Conservation (phyloP, 2,797 vertebrate genomes). For the Chromobotia macracanthus region DNA sequence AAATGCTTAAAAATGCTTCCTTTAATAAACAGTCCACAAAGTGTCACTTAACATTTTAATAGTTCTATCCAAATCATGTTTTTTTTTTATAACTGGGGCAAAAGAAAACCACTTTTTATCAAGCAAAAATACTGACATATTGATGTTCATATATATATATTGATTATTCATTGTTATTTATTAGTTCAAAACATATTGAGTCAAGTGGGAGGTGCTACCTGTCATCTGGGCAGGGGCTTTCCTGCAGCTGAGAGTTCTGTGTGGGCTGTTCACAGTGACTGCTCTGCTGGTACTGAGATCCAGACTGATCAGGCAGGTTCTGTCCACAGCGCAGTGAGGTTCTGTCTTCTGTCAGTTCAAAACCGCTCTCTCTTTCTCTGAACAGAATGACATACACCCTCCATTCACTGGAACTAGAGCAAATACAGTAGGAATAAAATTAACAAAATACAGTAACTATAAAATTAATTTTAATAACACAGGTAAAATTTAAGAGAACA, state of each 20-base stretch:
- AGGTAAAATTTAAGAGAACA: background rate
- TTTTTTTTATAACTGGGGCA: too few relatives aligned
- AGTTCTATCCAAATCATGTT: too few relatives aligned
- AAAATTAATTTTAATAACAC: background rate
- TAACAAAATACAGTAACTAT: background rate
- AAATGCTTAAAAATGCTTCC: too few relatives aligned
- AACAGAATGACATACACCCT: slow-evolving; percentile 76
- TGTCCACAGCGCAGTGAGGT: slow-evolving; percentile 82
- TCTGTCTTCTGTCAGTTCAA: slow-evolving; percentile 79
- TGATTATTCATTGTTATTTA: too few relatives aligned
- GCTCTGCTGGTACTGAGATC: slow-evolving; percentile 77
- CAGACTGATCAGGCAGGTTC: slow-evolving; percentile 76
- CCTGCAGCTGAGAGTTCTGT: slow-evolving; percentile 77
- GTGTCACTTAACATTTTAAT: too few relatives aligned
- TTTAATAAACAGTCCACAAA: too few relatives aligned
- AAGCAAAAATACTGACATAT: too few relatives aligned
- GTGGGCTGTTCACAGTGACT: slow-evolving; percentile 79
- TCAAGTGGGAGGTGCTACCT: slow-evolving; percentile 77
- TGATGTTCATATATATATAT: too few relatives aligned
- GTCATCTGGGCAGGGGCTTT: slow-evolving; percentile 75
- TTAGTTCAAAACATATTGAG: too few relatives aligned
- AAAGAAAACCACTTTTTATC: too few relatives aligned
- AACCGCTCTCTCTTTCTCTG: slow-evolving; percentile 83
- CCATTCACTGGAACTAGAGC: slow-evolving; percentile 79
- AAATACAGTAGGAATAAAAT: background rate